These are phyloP conservation scores for Molossus molossus DNA, from an alignment of 2,797 vertebrate genomes.

Conservation along the genomic window DNA sequence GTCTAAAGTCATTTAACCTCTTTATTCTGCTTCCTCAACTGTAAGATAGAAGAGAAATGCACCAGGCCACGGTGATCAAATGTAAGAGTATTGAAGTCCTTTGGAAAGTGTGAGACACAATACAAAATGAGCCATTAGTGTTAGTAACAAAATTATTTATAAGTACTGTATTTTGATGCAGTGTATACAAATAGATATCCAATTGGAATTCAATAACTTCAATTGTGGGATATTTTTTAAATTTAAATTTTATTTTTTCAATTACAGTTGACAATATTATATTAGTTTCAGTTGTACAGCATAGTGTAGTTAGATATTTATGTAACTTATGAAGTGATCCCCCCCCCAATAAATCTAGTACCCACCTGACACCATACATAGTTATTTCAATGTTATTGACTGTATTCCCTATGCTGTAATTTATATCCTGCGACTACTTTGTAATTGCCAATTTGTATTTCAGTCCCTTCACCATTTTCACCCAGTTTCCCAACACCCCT, in stretches of 20 bases:
- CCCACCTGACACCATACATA: too few relatives aligned
- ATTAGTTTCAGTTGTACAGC: too few relatives aligned
- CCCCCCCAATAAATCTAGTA: too few relatives aligned
- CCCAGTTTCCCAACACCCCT: too few relatives aligned
- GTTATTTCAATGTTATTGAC: too few relatives aligned
- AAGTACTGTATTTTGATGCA: neutral
- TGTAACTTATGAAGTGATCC: too few relatives aligned
- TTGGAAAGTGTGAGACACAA: neutral
- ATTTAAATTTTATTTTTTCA: neutral
- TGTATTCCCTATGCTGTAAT: too few relatives aligned
- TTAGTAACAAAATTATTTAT: neutral
- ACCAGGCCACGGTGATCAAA: neutral
- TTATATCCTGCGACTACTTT: too few relatives aligned
- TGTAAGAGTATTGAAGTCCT: neutral
- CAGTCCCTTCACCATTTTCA: too few relatives aligned
- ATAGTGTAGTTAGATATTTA: too few relatives aligned
- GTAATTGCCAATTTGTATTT: too few relatives aligned
- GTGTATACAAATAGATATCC: neutral
- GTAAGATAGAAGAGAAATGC: neutral
- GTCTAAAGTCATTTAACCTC: neutral
- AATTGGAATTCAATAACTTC: neutral
- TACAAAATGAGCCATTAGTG: neutral
- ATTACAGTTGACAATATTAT: neutral
- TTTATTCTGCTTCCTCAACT: conserved; percentile 25
- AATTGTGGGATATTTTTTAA: neutral